A percentile compares a stretch with the other conserved stretches of the same genome.
phyloP scores from a whole-genome alignment of 1,140 invertebrate genomes.

The Berghia stephanieae region DNA sequence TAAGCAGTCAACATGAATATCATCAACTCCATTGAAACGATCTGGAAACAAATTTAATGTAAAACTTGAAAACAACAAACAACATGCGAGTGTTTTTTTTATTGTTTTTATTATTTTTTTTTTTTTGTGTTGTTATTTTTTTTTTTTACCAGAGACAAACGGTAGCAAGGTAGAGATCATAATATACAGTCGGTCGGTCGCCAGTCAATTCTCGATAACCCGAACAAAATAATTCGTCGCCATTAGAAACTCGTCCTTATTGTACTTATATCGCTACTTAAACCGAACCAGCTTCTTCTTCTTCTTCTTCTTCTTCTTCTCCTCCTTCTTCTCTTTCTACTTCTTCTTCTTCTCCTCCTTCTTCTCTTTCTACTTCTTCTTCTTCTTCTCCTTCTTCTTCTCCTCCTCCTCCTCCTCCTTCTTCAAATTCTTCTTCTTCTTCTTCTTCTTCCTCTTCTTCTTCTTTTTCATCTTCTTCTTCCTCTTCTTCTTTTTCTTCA shows the following conservation, averaged over 20 bases:
- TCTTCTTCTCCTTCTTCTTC: neutral
- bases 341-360: neutral
- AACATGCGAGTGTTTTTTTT: no score
- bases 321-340: neutral
- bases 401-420: neutral
- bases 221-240: no score
- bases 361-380: neutral
- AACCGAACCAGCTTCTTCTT: neutral
- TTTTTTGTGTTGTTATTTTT: no score
- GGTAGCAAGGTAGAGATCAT: neutral
- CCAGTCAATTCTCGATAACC: neutral
- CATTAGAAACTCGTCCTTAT: no score
- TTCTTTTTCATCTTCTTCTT: neutral
- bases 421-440: neutral
- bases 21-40: no score
- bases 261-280: no score
- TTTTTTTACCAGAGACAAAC: no score
- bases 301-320: constrained; percentile 3
- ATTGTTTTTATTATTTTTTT: no score
- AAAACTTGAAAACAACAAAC: no score
- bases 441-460: neutral
- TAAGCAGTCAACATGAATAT: no score
- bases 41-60: no score
- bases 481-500: neutral
- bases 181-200: neutral